Conservation (phyloP, 2,113 vertebrate species). For the Campylomormyrus numenius region DNA sequence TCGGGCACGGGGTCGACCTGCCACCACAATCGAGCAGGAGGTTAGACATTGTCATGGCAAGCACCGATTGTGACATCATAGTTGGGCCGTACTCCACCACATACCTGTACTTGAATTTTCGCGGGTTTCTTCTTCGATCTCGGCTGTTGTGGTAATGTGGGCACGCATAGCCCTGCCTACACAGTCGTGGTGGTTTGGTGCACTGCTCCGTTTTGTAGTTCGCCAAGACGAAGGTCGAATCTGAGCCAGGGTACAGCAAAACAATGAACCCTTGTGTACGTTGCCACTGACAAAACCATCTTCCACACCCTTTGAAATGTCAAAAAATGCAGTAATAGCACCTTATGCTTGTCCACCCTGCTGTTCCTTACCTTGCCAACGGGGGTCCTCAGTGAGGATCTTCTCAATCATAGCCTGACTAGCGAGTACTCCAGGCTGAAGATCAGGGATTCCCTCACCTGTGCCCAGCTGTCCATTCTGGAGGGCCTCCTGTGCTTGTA, state of each 20-base stretch:
- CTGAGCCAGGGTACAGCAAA: conserved; percentile 41
- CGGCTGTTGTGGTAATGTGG: conserved; percentile 85
- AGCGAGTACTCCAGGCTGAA: conserved; percentile 79
- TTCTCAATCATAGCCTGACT: conserved; percentile 91
- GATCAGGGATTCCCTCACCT: conserved; percentile 72
- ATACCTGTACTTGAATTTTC: conserved; percentile 84
- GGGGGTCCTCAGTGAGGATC: conserved; percentile 80
- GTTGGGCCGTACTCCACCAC: background rate
- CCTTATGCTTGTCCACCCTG: background rate
- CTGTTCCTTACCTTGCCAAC: conserved; percentile 70
- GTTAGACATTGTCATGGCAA: background rate
- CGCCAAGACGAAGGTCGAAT: conserved; percentile 81
- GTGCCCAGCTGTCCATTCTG: conserved; percentile 79
- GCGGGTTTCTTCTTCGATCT: conserved; percentile 78
- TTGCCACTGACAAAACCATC: background rate
- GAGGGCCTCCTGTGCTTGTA: conserved; percentile 83
- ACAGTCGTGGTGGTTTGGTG: conserved; percentile 82
- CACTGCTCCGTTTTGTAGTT: conserved; percentile 92
- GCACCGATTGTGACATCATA: background rate
- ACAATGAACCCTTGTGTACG: background rate
- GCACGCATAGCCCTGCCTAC: conserved; percentile 87
- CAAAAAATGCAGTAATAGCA: background rate
- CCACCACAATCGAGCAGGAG: background rate
- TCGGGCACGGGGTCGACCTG: conserved; percentile 86
- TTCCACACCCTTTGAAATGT: background rate